A percentile compares a stretch with the other conserved stretches of the same genome.
Conservation (phyloP, 2,888 invertebrate genomes). For the Ochropleura leucogaster region DNA sequence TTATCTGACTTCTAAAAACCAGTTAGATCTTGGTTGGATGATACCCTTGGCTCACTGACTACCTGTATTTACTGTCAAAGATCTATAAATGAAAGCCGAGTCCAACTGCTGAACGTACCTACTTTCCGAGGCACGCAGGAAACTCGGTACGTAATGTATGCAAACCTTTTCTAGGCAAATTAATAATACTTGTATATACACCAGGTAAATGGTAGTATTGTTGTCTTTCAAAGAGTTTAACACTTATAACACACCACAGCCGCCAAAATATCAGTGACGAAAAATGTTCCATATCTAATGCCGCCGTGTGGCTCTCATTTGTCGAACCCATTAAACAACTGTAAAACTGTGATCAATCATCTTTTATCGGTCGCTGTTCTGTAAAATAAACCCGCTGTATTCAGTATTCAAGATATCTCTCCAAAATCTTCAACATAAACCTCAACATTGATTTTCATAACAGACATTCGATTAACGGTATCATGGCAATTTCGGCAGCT, state of each 20-base stretch:
- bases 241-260: background rate
- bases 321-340: no score
- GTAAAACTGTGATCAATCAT: background rate
- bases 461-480: slow-evolving; percentile 56
- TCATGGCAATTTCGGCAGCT: slow-evolving; percentile 55
- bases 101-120: no score
- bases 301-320: background rate
- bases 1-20: no score
- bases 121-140: no score
- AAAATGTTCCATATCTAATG: background rate
- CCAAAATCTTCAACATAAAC: slow-evolving; percentile 23
- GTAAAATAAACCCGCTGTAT: background rate
- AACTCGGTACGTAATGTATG: no score
- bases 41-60: no score
- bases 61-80: no score
- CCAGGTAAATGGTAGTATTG: background rate
- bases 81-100: no score
- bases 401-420: background rate
- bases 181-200: no score
- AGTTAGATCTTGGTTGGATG: no score
- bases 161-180: no score
- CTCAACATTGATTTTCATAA: slow-evolving; percentile 32
- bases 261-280: background rate
- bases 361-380: background rate
- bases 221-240: background rate